Percentiles rank a stretch among this genome's conserved stretches.
phyloP scores from a whole-genome alignment of 2,113 vertebrate genomes.

The Regulus satrapa region DNA sequence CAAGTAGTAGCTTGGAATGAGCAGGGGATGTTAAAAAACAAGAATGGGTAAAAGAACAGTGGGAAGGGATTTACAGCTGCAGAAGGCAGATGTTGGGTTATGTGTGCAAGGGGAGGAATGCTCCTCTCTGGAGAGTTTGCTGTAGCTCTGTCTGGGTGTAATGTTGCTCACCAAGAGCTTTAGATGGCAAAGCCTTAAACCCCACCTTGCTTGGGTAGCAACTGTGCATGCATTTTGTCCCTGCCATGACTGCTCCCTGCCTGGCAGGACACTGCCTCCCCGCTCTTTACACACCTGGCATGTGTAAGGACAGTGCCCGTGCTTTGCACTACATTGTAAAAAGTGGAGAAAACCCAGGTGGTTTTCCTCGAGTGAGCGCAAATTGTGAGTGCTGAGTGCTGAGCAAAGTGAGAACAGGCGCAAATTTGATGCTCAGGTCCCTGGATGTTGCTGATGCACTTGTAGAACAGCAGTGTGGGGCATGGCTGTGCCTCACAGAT shows the following conservation, averaged over 20 bases:
- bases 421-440: background rate
- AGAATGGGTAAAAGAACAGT: background rate
- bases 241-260: background rate
- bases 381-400: background rate
- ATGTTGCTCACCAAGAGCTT: background rate
- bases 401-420: background rate
- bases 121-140: background rate
- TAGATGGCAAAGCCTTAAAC: background rate
- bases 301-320: accelerated
- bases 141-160: background rate
- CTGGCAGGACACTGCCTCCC: background rate
- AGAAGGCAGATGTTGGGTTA: background rate
- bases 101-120: background rate
- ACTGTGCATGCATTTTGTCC: accelerated
- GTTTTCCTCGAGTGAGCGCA: background rate
- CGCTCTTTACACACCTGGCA: background rate
- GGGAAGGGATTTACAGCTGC: background rate
- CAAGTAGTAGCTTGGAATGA: background rate
- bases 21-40: background rate
- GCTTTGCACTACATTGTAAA: background rate
- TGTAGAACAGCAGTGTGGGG: background rate
- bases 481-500: background rate
- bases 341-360: background rate
- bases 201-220: background rate
- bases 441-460: background rate